Percentiles rank a stretch among this genome's conserved stretches.
Evolutionary conservation across 2,113 vertebrate genomes (phyloP).

Genomic region (Centropristis striata): DNA sequence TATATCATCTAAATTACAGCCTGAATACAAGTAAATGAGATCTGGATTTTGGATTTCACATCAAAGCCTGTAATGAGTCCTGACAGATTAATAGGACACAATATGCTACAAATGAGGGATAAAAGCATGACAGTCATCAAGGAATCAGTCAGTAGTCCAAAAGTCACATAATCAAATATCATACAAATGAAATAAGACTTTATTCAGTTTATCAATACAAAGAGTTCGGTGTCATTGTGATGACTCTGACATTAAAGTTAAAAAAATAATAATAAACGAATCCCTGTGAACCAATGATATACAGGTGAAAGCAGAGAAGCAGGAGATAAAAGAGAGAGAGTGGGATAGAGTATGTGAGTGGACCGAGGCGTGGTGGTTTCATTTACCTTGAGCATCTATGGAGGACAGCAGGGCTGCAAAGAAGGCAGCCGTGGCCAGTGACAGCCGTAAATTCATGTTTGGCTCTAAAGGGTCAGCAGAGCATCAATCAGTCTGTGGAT

Average conservation of each 20-base stretch:
- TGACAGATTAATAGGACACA: conserved; percentile 28
- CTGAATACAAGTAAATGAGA: conserved; percentile 19
- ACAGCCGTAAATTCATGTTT: conserved; percentile 94
- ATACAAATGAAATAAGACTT: conserved; percentile 69
- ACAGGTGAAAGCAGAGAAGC: conserved; percentile 34
- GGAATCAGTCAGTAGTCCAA: conserved; percentile 35
- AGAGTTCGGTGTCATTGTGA: conserved; percentile 27
- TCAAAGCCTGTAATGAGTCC: conserved; percentile 15
- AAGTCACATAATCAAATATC: conserved; percentile 52
- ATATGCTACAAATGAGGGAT: conserved; percentile 38
- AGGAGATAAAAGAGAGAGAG: conserved; percentile 42
- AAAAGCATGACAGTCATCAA: conserved; percentile 39
- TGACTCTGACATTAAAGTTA: conserved; percentile 32
- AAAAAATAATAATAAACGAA: conserved; percentile 10
- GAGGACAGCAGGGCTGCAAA: conserved; percentile 90
- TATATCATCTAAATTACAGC: conserved; percentile 31
- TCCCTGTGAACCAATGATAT: conserved; percentile 33
- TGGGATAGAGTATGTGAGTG: conserved; percentile 39
- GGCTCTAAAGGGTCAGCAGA: conserved; percentile 87
- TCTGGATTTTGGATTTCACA: conserved; percentile 33
- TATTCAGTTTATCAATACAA: conserved; percentile 71
- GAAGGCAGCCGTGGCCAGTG: conserved; percentile 87
- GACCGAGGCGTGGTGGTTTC: conserved; percentile 41
- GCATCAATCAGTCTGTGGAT: conserved; percentile 92
- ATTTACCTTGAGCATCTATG: conserved; percentile 96